Percentiles rank a stretch among this genome's conserved stretches.
Evolutionary conservation across 2,797 vertebrate species (phyloP).

Genomic region (Phalanger gymnotis): DNA sequence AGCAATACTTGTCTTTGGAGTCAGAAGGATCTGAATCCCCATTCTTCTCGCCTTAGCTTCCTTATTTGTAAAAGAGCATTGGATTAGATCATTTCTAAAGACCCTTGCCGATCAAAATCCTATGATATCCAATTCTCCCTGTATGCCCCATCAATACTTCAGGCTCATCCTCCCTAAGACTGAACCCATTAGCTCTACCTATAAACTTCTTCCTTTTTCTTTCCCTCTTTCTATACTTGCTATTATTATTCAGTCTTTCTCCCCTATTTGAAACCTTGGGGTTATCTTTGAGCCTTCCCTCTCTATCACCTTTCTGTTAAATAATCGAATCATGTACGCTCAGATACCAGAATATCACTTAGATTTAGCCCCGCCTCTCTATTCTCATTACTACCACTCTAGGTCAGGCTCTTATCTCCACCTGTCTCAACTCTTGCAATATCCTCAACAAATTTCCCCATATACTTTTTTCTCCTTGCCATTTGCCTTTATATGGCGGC

Average conservation of each 20-base stretch:
- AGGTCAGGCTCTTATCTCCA: neutral
- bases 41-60: neutral
- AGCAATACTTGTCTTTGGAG: neutral
- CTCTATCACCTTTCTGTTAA: neutral
- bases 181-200: neutral
- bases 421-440: neutral
- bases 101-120: neutral
- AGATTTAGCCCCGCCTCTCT: neutral
- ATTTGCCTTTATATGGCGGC: neutral
- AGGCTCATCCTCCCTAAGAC: neutral
- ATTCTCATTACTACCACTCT: neutral
- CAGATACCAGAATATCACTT: neutral
- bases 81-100: neutral
- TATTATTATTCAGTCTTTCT: neutral
- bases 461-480: neutral
- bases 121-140: neutral
- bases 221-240: neutral
- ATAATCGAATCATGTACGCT: neutral
- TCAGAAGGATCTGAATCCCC: neutral
- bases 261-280: neutral
- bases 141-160: neutral
- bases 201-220: neutral
- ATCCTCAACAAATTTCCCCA: neutral
- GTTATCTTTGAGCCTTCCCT: neutral
- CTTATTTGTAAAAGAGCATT: neutral